Evolutionary conservation across 2,888 invertebrate genomes (phyloP).

Genomic region (Cistogaster globosa): DNA sequence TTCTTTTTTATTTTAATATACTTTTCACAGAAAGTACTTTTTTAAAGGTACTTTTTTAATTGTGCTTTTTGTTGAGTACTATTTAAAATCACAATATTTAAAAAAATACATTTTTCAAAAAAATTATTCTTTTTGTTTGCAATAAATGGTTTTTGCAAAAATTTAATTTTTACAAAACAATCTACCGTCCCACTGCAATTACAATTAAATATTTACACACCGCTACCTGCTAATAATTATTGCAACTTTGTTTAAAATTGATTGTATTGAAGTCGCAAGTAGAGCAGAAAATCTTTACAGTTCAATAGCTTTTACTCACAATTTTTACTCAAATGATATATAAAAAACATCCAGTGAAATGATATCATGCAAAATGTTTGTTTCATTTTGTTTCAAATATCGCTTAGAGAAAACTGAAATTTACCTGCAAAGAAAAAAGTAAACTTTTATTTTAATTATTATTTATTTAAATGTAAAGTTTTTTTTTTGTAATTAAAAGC

Average conservation of each 20-base stretch:
- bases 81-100: too few species aligned
- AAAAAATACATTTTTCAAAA: too few species aligned
- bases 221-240: background rate
- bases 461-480: background rate
- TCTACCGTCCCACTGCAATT: background rate
- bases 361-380: background rate
- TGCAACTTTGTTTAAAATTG: slow-evolving; percentile 26
- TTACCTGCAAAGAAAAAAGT: slow-evolving; percentile 66
- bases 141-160: background rate
- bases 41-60: background rate
- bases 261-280: slow-evolving; percentile 37
- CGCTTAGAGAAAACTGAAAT: slow-evolving; percentile 1
- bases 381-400: background rate
- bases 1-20: background rate
- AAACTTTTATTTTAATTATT: slow-evolving; percentile 12
- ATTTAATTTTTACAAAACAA: background rate
- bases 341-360: background rate
- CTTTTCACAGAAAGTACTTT: background rate
- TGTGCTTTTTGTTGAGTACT: too few species aligned
- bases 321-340: slow-evolving; percentile 43
- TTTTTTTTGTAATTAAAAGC: too few species aligned
- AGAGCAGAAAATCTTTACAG: slow-evolving; percentile 62
- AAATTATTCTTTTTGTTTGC: too few species aligned
- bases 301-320: slow-evolving; percentile 68
- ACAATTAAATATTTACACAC: slow-evolving; percentile 1